A percentile compares a stretch with the other conserved stretches of the same genome.
phyloP scores from a whole-genome alignment of 2,888 invertebrate genomes.

The Hydraecia micacea region DNA sequence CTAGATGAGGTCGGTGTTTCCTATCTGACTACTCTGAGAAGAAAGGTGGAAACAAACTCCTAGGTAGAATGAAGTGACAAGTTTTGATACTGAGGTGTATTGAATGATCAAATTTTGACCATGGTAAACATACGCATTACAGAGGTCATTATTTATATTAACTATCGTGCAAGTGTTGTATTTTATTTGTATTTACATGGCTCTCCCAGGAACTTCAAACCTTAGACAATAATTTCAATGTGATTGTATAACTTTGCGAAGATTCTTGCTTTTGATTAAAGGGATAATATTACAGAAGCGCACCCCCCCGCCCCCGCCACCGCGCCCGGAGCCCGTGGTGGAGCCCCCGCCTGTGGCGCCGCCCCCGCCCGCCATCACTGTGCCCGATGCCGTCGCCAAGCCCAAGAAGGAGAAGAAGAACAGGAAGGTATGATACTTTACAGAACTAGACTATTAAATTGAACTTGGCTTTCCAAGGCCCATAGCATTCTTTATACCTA shows the following conservation, averaged over 20 bases:
- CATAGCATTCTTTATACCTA: too few relatives aligned
- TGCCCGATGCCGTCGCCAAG: constrained; percentile 71
- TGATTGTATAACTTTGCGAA: background rate
- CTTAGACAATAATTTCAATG: background rate
- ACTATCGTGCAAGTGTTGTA: background rate
- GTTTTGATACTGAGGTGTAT: background rate
- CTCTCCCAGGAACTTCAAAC: background rate
- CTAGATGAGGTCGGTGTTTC: background rate
- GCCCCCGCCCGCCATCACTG: constrained; percentile 70
- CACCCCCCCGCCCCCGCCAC: constrained; percentile 68
- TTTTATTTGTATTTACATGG: background rate
- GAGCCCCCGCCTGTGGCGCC: constrained; percentile 73
- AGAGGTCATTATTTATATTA: background rate
- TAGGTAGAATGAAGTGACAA: background rate
- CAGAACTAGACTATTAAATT: background rate
- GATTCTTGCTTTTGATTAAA: background rate
- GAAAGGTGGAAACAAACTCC: background rate
- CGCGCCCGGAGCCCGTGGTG: constrained; percentile 68
- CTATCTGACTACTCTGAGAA: background rate
- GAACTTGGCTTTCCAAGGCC: background rate
- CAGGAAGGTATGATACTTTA: constrained; percentile 77
- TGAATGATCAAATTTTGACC: background rate
- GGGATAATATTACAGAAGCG: constrained; percentile 72
- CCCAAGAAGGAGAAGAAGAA: constrained; percentile 87
- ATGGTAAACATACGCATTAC: background rate